Base-by-base conservation (phyloP, 2,888 invertebrate species). In the Clivina fossor region DNA sequence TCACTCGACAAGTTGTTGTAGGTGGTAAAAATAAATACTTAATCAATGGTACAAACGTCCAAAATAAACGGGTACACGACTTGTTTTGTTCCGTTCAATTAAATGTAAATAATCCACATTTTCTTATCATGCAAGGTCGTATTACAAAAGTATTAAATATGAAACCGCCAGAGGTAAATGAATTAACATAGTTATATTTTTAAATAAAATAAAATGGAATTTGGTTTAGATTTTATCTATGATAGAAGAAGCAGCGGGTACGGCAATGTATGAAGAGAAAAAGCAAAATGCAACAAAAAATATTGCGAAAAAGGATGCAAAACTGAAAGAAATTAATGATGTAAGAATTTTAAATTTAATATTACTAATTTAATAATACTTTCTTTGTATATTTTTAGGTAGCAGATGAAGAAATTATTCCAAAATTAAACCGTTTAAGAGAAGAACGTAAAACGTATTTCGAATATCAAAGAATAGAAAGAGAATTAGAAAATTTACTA, bases 231-330 rank as follows among this genome's bases (percentile, higher is more conserved):
- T 96, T 66, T 77, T 96, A 49, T 89, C 92, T 0, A 96, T 99
- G 96, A 87, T 99, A 53, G 99, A 99, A 76, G 99, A 99, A 77
- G 97, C 98, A 4, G 96, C 97, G 0, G 98, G 99, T 1, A 98
- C 98, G 0, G 86, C 91, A 65, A 88, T 96, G 85, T 99, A 98
- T 71, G 97, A 99, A 73, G 82, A 85, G 1, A 99, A 99, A 72
- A 91, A 92, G 63, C 88, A 90, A 66, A 82, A 82, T 2, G 89
- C 95, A 0, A 82, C 90, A 61, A 90, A 85, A 68, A 88, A 88
- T 0, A 92, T 99, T 54, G 89, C 89, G 60, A 94, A 91, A 69
- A 99, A 99, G 71, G 93, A 98, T 71, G 83, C 83, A 1, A 95
- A 93, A 71, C 78, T 99, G 1, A 77, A 82, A 24, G 94, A 97